phyloP scores from a whole-genome alignment of 2,113 vertebrate species.

The Oxygymnocypris stewartii region DNA sequence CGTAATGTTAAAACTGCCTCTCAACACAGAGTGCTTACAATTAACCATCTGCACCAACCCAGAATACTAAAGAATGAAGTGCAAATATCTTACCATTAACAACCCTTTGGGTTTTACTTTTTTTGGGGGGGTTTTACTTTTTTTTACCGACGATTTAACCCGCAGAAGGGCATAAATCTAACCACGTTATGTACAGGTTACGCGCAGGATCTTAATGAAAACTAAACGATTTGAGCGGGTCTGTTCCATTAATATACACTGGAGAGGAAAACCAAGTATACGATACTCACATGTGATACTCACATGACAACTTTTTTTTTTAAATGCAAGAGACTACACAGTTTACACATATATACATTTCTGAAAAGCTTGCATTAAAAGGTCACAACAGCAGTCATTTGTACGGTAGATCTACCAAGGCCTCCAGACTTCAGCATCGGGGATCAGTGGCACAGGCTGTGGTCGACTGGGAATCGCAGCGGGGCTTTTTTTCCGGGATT shows the following conservation, averaged over 20 bases:
- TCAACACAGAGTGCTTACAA: conserved; percentile 69
- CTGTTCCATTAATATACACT: conserved; percentile 64
- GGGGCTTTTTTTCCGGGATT: not conserved
- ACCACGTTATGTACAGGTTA: conserved; percentile 66
- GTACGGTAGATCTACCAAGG: conserved; percentile 78
- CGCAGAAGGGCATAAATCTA: conserved; percentile 71
- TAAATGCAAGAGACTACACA: not conserved
- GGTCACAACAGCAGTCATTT: not conserved
- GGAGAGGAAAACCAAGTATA: conserved; percentile 69
- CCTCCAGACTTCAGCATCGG: conserved; percentile 70
- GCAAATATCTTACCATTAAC: conserved; percentile 71
- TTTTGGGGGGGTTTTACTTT: too few relatives aligned
- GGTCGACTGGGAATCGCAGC: not conserved
- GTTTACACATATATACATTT: not conserved
- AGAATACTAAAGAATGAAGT: conserved; percentile 60
- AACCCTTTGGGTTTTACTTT: conserved; percentile 79
- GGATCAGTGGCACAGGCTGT: not conserved
- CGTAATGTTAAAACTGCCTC: too few relatives aligned
- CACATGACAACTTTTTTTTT: too few relatives aligned
- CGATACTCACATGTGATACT: too few relatives aligned
- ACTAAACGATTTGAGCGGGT: conserved; percentile 68
- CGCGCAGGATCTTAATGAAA: conserved; percentile 72
- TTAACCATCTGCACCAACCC: conserved; percentile 67
- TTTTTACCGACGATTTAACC: conserved; percentile 74
- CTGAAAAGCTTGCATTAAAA: not conserved